Percentiles rank a stretch among this genome's conserved stretches.
Conservation (phyloP, 2,888 invertebrate genomes). For the Drosophila parthenogenetica region DNA sequence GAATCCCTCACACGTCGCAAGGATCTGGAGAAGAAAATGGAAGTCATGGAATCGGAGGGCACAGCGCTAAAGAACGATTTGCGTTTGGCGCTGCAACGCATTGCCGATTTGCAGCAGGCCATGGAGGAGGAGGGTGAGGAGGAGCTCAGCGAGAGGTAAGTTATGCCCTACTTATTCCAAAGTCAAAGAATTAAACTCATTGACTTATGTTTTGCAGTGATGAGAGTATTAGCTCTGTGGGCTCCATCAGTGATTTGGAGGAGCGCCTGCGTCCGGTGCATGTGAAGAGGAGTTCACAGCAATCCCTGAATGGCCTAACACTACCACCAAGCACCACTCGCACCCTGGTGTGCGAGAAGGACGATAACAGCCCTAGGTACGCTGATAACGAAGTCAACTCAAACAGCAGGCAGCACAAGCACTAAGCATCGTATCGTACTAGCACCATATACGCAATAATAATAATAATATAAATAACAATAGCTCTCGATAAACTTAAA, state of each 20-base stretch:
- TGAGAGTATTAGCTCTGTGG: slow-evolving; percentile 81
- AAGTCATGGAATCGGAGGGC: slow-evolving; percentile 90
- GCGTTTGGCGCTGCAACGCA: slow-evolving; percentile 93
- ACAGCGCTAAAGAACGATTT: slow-evolving; percentile 92
- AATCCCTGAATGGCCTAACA: slow-evolving; percentile 64
- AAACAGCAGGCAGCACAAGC: slow-evolving; percentile 79
- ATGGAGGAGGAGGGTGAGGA: slow-evolving; percentile 93
- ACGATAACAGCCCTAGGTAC: slow-evolving; percentile 85
- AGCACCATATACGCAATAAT: slow-evolving; percentile 47
- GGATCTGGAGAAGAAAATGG: slow-evolving; percentile 91
- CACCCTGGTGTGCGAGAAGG: slow-evolving; percentile 83
- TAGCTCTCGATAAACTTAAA: slow-evolving; percentile 28
- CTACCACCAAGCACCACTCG: slow-evolving; percentile 76
- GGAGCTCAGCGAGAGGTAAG: slow-evolving; percentile 85
- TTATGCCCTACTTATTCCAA: not conserved
- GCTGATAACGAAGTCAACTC: slow-evolving; percentile 78
- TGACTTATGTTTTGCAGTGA: slow-evolving; percentile 56
- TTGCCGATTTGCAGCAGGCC: slow-evolving; percentile 96
- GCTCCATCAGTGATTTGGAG: slow-evolving; percentile 84
- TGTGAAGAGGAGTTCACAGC: slow-evolving; percentile 79
- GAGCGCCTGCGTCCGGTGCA: slow-evolving; percentile 83
- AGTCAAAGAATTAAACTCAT: not conserved
- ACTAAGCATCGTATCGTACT: slow-evolving; percentile 64
- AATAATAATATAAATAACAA: slow-evolving; percentile 46
- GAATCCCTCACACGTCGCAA: slow-evolving; percentile 90